Conservation (phyloP, 2,888 invertebrate genomes). For the Neoaliturus tenellus region DNA sequence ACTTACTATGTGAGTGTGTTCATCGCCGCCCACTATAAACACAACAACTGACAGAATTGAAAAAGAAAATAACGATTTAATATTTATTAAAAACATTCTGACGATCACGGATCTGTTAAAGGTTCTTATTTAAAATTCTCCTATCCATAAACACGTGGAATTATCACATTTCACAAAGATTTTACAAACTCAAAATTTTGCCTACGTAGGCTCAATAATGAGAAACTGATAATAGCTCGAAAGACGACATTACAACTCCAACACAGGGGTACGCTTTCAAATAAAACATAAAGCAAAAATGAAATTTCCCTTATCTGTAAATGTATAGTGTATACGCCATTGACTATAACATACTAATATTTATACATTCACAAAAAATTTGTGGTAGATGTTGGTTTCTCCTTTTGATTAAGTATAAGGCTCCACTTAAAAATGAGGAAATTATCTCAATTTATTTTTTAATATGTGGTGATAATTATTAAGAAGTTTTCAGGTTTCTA, state of each 20-base stretch:
- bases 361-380: no score
- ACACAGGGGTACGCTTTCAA: background rate
- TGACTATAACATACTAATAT: no score
- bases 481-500: no score
- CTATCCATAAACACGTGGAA: background rate
- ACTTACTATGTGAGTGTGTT: conserved; percentile 88
- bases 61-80: background rate
- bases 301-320: background rate
- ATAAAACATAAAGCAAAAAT: background rate
- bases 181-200: background rate
- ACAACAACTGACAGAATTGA: conserved; percentile 15
- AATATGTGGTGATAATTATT: no score
- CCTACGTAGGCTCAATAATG: conserved; percentile 14
- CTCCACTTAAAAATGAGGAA: no score
- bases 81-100: background rate
- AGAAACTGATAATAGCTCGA: conserved; percentile 6
- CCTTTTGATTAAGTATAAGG: no score
- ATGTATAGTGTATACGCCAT: no score
- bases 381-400: no score
- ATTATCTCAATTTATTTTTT: no score
- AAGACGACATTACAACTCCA: background rate
- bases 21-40: conserved; percentile 74
- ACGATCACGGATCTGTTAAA: background rate
- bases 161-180: conserved; percentile 16
- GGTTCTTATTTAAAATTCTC: background rate